Evolutionary conservation across 2,888 invertebrate genomes (phyloP), one percentile per base, ranked within the genome.

Genomic region (Lasioglossum malachurum): DNA sequence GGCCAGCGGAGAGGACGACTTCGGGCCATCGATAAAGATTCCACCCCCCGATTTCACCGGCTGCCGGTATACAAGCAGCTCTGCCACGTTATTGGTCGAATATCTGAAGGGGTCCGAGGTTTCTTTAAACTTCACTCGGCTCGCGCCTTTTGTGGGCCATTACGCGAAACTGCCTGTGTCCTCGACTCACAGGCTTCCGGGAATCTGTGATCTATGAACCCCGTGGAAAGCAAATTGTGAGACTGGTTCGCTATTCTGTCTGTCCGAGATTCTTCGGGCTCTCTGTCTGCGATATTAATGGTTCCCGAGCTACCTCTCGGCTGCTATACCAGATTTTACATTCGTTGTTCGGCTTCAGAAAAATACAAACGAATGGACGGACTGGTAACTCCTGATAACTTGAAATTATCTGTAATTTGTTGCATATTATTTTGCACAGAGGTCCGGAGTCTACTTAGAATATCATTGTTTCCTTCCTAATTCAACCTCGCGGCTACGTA

Each of bases 11-110:
- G 75, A 77, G 73, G 57, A 80, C 79, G 82, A 85, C 87, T 84
- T n/a, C 71, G 83, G 75, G 80, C 82, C 81, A 89, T 89, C 84
- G 89, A 89, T 89, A 89, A 84, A 89, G 87, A 84, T 82, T 82
- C 82, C 82, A 49, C 23, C 76, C 53, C 71, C 57, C 69, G 84
- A 86, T 88, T 86, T 89, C 86, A 86, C 79, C 84, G 80, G 82
- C 79, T 71, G 60, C 31, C 64, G 82, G 84, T 78, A 87, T 82
- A 86, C 81, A 69, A n/a, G 27, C 77, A 72, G 75, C 38, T 5
- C 41, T 41, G 44, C 53, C 44, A 69, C 69, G 80, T 78, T 80
- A 87, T 80, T 83, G 79, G 49, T 80, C 79, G 79, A 80, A 84
- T 84, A 82, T 84, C 80, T 53, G 67, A 71, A 67, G 75, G 81